Base-by-base conservation (phyloP, 1,140 invertebrate species). In the Coenobita brevimanus region DNA sequence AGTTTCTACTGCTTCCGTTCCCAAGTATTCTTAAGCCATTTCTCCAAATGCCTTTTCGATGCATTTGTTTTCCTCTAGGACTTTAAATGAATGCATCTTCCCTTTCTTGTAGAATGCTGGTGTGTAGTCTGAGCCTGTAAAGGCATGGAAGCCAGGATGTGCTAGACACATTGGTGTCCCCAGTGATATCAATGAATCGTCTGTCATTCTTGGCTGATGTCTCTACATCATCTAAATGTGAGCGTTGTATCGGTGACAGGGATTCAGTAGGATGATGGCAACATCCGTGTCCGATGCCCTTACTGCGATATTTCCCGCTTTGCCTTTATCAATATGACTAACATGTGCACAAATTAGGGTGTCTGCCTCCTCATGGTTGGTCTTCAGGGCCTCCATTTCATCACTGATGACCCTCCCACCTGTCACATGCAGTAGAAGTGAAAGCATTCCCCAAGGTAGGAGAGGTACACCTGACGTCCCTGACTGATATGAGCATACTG, bases 51-150 rank as follows among this genome's bases (percentile, higher is more conserved):
- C 78, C 46, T 27, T 33, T 81, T 81, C 50, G 15, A 15, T 10
- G 24, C 33, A 24, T 81, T 36, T 36, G 79, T 33, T 17, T 62
- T 62, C 33, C 57, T 62, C 50, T 17, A 60, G 54, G 15, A 60
- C 30, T 64, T 24, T 60, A 50, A 81, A 81, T 15, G 78, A 3
- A 36, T 54, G 57, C 30, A 0, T 81, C 54, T 81, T 81, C 33
- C 78, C 78, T 62, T 81, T 81, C 54, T 60, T 50, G 78, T 60
- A 57, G n/a, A 81, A 81, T 17, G 57, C 78, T 60, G 78, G 54
- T 24, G 50, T 81, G 33, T 60, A 81, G 46, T 81, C 78, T 24
- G 57, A 81, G 33, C 78, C 78, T 24, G 13, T 81, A 33, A 24
- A 81, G n/a, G 50, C 13, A 33, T 62, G 78, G 50, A 79, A 79